Evolutionary conservation across 2,888 invertebrate genomes (phyloP).

Genomic region (Drosophila stalkeri): DNA sequence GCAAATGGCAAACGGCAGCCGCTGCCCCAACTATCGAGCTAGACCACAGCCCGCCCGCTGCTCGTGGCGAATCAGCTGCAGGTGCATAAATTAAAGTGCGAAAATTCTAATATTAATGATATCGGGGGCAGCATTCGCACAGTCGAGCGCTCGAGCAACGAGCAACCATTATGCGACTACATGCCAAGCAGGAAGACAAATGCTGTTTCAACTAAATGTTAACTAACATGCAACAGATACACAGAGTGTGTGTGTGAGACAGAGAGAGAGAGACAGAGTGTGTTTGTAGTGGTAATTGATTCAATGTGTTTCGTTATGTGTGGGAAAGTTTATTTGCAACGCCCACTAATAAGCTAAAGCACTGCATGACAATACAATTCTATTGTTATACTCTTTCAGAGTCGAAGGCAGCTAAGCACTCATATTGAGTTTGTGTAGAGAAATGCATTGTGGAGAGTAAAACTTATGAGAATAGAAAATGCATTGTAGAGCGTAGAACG

Average conservation of each 20-base stretch:
- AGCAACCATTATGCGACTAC: conserved; percentile 60
- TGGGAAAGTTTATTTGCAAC: conserved; percentile 81
- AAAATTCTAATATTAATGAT: conserved; percentile 75
- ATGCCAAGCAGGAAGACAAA: conserved; percentile 66
- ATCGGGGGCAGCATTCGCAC: conserved; percentile 45
- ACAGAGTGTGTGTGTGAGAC: conserved; percentile 5
- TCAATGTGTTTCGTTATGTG: conserved; percentile 65
- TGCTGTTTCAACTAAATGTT: conserved; percentile 73
- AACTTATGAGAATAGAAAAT: not conserved
- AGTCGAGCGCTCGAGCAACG: conserved; percentile 15
- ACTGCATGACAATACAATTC: conserved; percentile 64
- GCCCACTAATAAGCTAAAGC: conserved; percentile 64
- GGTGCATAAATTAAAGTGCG: conserved; percentile 80
- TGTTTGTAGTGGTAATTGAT: conserved; percentile 62
- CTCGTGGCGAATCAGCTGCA: conserved; percentile 72
- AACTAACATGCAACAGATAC: conserved; percentile 70
- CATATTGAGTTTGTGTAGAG: not conserved
- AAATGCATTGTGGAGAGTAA: not conserved
- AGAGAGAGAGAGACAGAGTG: not conserved
- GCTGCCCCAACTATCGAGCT: conserved; percentile 18
- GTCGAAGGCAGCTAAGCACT: not conserved
- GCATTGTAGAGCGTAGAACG: not conserved
- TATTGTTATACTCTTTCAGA: conserved; percentile 56
- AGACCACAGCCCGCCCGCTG: conserved; percentile 32
- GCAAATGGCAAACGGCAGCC: conserved; percentile 64